Base-by-base conservation (phyloP, 2,797 vertebrate species). In the Neostethus bicornis region DNA sequence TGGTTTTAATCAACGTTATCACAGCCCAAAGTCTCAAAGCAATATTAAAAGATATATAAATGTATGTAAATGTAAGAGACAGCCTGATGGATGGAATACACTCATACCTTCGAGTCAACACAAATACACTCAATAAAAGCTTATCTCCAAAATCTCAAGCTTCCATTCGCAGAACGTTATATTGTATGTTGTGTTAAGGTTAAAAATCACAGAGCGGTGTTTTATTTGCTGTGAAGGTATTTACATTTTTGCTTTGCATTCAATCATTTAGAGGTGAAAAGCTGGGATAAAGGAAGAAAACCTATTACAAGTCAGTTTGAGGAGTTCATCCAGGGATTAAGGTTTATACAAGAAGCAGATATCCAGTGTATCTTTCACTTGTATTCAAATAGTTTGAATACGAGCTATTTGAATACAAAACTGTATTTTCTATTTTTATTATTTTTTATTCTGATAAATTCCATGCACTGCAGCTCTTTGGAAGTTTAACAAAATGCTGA, bases 1-100 rank as follows among this genome's bases (percentile, higher is more conserved):
- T 72, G 54, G 80, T 77, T 84, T 53, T 71, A 79, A 85, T 81
- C 62, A 78, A 54, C 46, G 41, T 65, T 69, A 51, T 70, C 19
- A 14, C 43, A 58, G 54, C 61, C 70, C 66, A 29, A 63, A 58
- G 70, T 85, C 77, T 79, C 75, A 80, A 61, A 77, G 80, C 77
- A 86, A 83, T 83, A 75, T 68, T 73, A 78, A 70, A 63, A 46
- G 1, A 5, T 49, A 55, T 58, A 59, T 31, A 31, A 31, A 29
- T 19, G 4, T 14, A 1, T n/a, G 16, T 45, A 35, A 5, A 23
- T 13, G 13, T 43, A 43, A 37, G 37, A 11, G 4, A 35, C 56
- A 17, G 37, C 28, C 61, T 82, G 73, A 80, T 66, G 46, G 70
- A 84, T 79, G 50, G 51, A 79, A 66, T 55, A 20, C 16, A 60